Conservation (phyloP, 2,113 vertebrate genomes). For the Ciconia boyciana region DNA sequence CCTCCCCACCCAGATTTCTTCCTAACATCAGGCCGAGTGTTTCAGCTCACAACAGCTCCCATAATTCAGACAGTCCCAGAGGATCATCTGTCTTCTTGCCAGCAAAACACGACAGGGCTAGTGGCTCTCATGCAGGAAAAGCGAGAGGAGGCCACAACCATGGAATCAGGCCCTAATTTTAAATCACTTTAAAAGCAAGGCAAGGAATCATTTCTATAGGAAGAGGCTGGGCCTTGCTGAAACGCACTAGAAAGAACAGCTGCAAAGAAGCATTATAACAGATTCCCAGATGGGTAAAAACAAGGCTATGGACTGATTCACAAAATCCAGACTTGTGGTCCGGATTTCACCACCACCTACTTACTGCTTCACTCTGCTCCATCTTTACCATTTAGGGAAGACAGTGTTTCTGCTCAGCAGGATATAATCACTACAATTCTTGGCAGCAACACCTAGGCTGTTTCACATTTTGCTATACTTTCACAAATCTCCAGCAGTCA, state of each 20-base stretch:
- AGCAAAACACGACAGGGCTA: background rate
- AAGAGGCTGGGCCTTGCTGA: background rate
- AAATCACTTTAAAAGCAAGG: background rate
- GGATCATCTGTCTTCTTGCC: background rate
- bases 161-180: background rate
- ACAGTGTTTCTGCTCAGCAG: background rate
- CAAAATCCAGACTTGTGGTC: background rate
- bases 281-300: background rate
- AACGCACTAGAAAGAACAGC: background rate
- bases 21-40: rapidly evolving
- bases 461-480: background rate
- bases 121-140: background rate
- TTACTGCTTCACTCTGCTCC: background rate
- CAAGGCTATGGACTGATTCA: background rate
- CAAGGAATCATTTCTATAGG: background rate
- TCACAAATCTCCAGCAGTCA: background rate
- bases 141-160: background rate
- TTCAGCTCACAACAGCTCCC: background rate
- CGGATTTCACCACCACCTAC: background rate
- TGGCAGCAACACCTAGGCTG: background rate
- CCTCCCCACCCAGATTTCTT: background rate
- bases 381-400: background rate
- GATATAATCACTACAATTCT: background rate
- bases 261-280: background rate
- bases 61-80: background rate